Conservation (phyloP, 2,888 invertebrate genomes). For the Meganola albula region DNA sequence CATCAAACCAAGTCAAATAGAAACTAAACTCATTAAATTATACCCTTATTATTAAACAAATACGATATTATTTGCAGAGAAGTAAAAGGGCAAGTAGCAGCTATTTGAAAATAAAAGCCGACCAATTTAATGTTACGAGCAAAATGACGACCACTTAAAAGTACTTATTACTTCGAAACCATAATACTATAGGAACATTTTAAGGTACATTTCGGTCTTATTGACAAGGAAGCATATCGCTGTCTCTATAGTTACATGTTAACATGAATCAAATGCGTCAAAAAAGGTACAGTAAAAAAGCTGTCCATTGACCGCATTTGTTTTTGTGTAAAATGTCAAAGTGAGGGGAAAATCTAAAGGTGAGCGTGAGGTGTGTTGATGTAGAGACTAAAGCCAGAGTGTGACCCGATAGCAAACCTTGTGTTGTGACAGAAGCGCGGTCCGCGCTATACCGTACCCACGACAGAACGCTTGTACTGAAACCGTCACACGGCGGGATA, state of each 20-base stretch:
- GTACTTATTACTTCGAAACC: constrained; percentile 30
- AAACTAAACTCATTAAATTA: no score
- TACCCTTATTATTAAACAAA: no score
- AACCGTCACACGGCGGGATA: constrained; percentile 66
- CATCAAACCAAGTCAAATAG: no score
- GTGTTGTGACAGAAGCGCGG: no score
- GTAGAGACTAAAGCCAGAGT: constrained; percentile 46
- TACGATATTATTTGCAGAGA: constrained; percentile 32
- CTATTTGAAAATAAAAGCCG: constrained; percentile 34
- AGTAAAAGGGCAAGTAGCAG: constrained; percentile 31
- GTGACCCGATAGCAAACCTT: constrained; percentile 6
- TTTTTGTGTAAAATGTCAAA: constrained; percentile 69
- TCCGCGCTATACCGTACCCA: constrained; percentile 49
- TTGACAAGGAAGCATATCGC: no score
- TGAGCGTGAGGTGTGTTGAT: constrained; percentile 58
- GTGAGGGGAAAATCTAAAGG: constrained; percentile 50
- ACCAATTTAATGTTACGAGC: constrained; percentile 36
- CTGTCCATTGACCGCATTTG: constrained; percentile 55
- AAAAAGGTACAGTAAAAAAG: no score
- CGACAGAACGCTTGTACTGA: constrained; percentile 66
- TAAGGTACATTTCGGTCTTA: constrained; percentile 21
- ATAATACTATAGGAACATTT: constrained; percentile 29
- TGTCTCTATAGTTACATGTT: no score
- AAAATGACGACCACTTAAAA: constrained; percentile 40
- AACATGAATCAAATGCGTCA: no score